These are phyloP conservation scores for Trachelus stipa DNA, from an alignment of 2,888 invertebrate genomes.

Conservation along the genomic window DNA sequence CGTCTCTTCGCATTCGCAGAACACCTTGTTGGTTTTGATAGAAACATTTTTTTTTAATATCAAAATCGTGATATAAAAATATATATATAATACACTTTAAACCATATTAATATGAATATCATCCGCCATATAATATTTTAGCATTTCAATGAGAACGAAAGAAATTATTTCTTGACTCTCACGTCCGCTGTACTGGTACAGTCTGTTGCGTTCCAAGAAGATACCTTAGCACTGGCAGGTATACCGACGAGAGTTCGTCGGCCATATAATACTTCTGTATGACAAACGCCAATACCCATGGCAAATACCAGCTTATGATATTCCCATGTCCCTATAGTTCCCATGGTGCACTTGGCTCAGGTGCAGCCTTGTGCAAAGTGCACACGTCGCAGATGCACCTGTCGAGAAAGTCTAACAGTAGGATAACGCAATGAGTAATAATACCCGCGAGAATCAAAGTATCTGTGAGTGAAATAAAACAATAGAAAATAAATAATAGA, in stretches of 20 bases:
- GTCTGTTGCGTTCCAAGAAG: conserved; percentile 1
- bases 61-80: background rate
- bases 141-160: background rate
- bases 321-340: conserved; percentile 1
- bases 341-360: background rate
- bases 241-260: conserved; percentile 40
- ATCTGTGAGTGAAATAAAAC: background rate
- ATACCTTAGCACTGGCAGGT: background rate
- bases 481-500: background rate
- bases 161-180: background rate
- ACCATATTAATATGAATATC: background rate
- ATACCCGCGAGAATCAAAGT: background rate
- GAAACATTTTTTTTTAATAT: background rate
- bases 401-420: background rate
- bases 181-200: background rate
- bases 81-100: background rate
- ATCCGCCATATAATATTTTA: background rate
- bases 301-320: conserved; percentile 39
- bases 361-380: background rate
- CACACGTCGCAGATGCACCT: background rate
- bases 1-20: conserved; percentile 5
- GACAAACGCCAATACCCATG: conserved; percentile 53
- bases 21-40: background rate
- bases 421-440: background rate
- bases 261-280: conserved; percentile 49